Percentiles rank a stretch among this genome's conserved stretches.
Conservation (phyloP, 64 coral and sea anemone genomes). For the Pocillopora damicornis region DNA sequence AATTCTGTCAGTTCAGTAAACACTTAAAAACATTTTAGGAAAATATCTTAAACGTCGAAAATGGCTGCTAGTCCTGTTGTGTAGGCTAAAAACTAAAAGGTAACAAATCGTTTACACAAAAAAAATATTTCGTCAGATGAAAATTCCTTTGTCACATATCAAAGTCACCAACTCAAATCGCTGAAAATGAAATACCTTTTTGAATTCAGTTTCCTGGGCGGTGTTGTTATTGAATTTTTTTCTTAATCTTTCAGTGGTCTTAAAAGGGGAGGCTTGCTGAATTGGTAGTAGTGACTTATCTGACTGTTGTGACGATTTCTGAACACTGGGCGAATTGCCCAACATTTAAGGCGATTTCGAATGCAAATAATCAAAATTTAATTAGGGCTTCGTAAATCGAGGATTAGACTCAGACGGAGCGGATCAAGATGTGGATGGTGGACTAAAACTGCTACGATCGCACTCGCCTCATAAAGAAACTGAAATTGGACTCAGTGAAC, state of each 20-base stretch:
- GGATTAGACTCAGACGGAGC: background rate
- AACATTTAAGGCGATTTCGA: background rate
- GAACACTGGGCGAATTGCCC: background rate
- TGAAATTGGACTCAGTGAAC: too few relatives aligned
- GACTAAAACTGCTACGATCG: too few relatives aligned
- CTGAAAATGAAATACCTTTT: background rate
- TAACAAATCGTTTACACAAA: background rate
- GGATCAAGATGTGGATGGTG: background rate
- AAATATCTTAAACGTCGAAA: background rate
- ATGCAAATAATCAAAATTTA: constrained; percentile 19
- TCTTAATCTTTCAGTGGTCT: background rate
- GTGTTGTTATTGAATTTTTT: background rate
- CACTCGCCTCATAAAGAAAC: too few relatives aligned
- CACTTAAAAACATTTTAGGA: too few relatives aligned
- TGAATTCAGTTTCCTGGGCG: background rate
- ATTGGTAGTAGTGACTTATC: background rate
- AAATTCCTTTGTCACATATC: background rate
- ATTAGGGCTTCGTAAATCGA: background rate
- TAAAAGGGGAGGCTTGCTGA: background rate
- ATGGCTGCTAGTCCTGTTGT: background rate
- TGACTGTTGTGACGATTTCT: background rate
- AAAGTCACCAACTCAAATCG: background rate
- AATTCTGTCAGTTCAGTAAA: background rate
- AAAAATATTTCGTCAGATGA: background rate
- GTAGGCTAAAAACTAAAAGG: background rate